Evolutionary conservation across 1,140 invertebrate genomes (phyloP).

Genomic region (Pachypsylla venusta): DNA sequence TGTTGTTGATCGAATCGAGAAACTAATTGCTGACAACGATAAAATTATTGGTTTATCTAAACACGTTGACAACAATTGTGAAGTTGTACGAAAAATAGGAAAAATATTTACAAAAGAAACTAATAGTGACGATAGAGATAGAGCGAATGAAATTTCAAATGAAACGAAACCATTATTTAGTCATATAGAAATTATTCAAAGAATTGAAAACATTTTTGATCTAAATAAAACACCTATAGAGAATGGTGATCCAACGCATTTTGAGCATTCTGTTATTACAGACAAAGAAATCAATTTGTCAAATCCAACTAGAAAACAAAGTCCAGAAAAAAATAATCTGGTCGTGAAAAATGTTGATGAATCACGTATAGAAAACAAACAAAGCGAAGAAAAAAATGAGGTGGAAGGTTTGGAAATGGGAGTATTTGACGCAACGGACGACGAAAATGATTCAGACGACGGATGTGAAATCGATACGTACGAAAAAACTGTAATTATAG

Average conservation of each 20-base stretch:
- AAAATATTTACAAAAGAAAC: no score
- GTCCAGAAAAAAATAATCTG: neutral
- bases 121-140: no score
- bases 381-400: neutral
- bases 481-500: neutral
- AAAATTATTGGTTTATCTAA: no score
- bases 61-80: no score
- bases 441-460: neutral
- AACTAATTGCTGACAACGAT: no score
- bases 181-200: no score
- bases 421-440: neutral
- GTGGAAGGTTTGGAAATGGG: conserved; percentile 4
- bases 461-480: no score
- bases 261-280: neutral
- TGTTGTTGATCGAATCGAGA: no score
- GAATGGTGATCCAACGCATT: neutral
- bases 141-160: no score
- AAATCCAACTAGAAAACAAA: no score
- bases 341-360: neutral
- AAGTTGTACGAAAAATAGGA: no score
- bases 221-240: neutral
- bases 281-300: neutral
- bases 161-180: no score
- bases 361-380: neutral
- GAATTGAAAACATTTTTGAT: neutral